Evolutionary conservation across 2,888 invertebrate species (phyloP), one percentile per base, ranked within the genome.

Genomic region (Clepsis dumicolana): DNA sequence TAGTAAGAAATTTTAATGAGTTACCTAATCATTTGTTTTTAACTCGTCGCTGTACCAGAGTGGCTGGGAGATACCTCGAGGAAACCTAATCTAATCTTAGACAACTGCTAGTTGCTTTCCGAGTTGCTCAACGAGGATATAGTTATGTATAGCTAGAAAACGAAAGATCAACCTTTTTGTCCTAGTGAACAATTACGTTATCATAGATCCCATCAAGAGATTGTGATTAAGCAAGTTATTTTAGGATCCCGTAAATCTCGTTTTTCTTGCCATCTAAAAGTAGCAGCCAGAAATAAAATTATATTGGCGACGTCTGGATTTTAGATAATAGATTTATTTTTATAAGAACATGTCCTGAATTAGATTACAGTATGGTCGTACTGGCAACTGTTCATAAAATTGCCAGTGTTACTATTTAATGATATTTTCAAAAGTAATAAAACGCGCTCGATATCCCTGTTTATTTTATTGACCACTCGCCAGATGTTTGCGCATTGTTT

Each of bases 401-500:
- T 80, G 78, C 82, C 91, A 89, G 91, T 92, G 92, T 91, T 91
- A 89, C 90, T 88, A 90, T 86, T 80, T 86, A 84, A 88, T 89
- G 88, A 88, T 88, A 91, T 88, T 91, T 92, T 91, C 87, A 90
- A 92, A 93, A 89, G 91, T 91, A 91, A 89, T 93, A 90, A 92
- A 94, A 92, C 89, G 92, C 94, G 94, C 92, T 93, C 93, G 94
- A 94, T 94, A 94, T 88, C 92, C 93, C 94, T 92, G 94, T 94
- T 93, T 94, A 93, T 94, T 94, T 94, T 94, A 94, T 94, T 94
- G 94, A 94, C 94, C 94, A 94, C 94, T 91, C 93, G 94, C 94
- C 94, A 94, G 94, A 93, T 93, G 94, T 93, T 92, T 92, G 94
- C 94, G 94, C 94, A 94, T 94, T 93, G 93, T 94, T 94, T 92